Base-by-base conservation (phyloP, 2,797 vertebrate species). In the Syncerus caffer region DNA sequence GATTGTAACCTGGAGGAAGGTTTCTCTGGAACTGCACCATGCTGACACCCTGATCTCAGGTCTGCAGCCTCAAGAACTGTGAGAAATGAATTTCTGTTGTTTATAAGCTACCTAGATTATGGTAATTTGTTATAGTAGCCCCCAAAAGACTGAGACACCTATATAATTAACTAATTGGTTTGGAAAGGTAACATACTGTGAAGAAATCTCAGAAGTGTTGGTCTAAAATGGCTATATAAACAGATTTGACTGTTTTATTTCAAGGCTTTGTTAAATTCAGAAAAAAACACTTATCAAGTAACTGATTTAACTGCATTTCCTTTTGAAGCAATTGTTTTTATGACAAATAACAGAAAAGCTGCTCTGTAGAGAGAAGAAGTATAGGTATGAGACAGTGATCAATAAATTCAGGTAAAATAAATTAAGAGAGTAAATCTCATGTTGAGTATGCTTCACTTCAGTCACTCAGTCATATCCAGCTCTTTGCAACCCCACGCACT, bases 321-420 rank as follows among this genome's bases (percentile, higher is more conserved):
- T 76, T 62, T 79, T 42, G 38, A 78, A 85, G n/a, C 31, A 34
- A 12, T 50, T 79, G 29, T 60, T 80, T 94, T 85, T 87, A 34
- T 50, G 60, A 19, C 85, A 57, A 60, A 53, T n/a, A 74, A 58
- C 7, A 85, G 83, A 71, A 67, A 78, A 76, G 16, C 0, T 38
- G 29, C 23, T 80, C 10, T 16, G n/a, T 34, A 13, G 0, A 53
- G n/a, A 93, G 74, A 71, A 85, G 38, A 78, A 47, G 14, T 21
- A 31, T 27, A 76, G 60, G 7, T 29, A 38, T n/a, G 53, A 71
- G 23, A 31, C 31, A 60, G 17, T 76, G 23, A 60, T 38, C 25
- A 50, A 14, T 29, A 78, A 19, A 45, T 55, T 51, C 23, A 38
- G 55, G 5, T 55, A 25, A 83, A 55, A 83, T 34, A 27, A 34